phyloP scores from a whole-genome alignment of 2,113 vertebrate species.

The Oncorhynchus gorbuscha region DNA sequence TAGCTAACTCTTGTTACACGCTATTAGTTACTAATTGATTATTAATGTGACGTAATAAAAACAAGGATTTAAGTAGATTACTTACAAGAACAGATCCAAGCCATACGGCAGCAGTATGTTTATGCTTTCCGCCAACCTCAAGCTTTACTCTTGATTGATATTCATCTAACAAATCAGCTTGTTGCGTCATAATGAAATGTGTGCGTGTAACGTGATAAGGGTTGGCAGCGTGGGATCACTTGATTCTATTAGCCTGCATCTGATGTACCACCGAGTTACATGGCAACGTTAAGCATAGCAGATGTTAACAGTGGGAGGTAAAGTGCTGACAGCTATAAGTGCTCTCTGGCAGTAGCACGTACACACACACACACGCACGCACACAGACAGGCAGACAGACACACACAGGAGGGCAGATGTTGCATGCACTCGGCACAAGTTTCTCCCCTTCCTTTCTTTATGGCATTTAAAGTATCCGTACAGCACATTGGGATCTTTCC shows the following conservation, averaged over 20 bases:
- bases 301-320: conserved; percentile 89
- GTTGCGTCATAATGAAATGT: conserved; percentile 18
- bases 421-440: conserved; percentile 68
- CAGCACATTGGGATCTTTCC: conserved; percentile 70
- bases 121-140: background rate
- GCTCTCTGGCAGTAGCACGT: conserved; percentile 71
- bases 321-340: conserved; percentile 86
- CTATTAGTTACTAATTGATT: background rate
- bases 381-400: background rate
- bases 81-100: no score
- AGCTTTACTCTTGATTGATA: background rate
- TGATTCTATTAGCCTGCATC: conserved; percentile 55
- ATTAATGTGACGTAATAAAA: conserved; percentile 1
- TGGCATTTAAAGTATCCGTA: conserved; percentile 69
- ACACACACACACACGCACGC: background rate
- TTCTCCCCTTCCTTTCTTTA: conserved; percentile 71
- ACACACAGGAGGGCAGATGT: conserved; percentile 77
- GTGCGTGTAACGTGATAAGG: conserved; percentile 35
- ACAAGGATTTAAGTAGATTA: no score
- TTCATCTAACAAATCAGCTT: background rate
- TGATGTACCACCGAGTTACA: conserved; percentile 46
- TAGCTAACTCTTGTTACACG: background rate
- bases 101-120: background rate
- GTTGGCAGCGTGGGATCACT: conserved; percentile 49
- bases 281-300: conserved; percentile 71